phyloP scores from a whole-genome alignment of 2,888 invertebrate species.

The Erebia aethiops region DNA sequence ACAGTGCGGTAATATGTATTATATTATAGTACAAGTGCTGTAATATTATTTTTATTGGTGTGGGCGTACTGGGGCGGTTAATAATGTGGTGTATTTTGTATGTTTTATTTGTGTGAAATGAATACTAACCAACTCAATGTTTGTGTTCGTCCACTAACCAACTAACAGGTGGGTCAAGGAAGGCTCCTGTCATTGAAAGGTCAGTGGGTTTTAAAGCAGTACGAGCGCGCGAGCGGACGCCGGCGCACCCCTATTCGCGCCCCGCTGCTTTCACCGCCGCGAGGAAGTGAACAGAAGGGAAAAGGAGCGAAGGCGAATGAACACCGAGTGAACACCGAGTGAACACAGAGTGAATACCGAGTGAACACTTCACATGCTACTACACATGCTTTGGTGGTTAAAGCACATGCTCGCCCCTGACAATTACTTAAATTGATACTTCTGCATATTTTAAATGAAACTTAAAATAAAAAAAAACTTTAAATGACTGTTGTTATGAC shows the following conservation, averaged over 20 bases:
- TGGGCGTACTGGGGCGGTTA: neutral
- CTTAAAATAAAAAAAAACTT: too few relatives aligned
- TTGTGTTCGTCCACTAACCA: slow-evolving; percentile 53
- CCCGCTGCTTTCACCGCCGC: slow-evolving; percentile 45
- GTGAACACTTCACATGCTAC: neutral
- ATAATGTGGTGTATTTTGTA: too few relatives aligned
- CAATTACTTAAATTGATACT: too few relatives aligned
- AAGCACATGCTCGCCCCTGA: too few relatives aligned
- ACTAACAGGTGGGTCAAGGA: slow-evolving; percentile 62
- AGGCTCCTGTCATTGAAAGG: slow-evolving; percentile 60
- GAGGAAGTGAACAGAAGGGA: slow-evolving; percentile 26
- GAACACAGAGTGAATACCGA: neutral
- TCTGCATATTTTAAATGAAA: too few relatives aligned
- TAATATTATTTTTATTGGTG: neutral
- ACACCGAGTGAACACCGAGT: neutral
- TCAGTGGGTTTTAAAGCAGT: slow-evolving; percentile 77
- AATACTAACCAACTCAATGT: slow-evolving; percentile 43
- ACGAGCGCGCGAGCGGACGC: slow-evolving; percentile 62
- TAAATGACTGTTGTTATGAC: too few relatives aligned
- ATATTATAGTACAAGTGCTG: too few relatives aligned
- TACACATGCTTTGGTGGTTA: too few relatives aligned
- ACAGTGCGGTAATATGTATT: too few relatives aligned
- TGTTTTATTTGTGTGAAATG: neutral
- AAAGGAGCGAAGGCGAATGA: neutral
- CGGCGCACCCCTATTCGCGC: slow-evolving; percentile 67